Evolutionary conservation across 2,888 invertebrate genomes (phyloP).

Genomic region (Phanerotoma sp.): DNA sequence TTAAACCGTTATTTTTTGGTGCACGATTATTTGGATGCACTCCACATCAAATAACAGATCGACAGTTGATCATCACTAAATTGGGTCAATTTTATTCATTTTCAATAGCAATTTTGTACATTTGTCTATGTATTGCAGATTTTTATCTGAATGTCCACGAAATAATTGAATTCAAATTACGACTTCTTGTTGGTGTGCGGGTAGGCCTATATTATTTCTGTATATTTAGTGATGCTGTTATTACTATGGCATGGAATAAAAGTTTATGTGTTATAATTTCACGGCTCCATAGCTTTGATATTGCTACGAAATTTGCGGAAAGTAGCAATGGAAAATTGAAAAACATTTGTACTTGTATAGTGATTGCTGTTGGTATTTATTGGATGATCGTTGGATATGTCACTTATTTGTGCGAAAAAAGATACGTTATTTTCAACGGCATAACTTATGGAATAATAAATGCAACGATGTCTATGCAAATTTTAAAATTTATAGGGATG

Average conservation of each 20-base stretch:
- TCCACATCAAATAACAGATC: slow-evolving; percentile 28
- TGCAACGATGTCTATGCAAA: slow-evolving; percentile 35
- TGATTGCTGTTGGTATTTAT: slow-evolving; percentile 20
- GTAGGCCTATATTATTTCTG: slow-evolving; percentile 32
- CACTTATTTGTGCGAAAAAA: slow-evolving; percentile 35
- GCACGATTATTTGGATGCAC: slow-evolving; percentile 36
- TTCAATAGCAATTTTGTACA: slow-evolving; percentile 25
- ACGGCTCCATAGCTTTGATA: slow-evolving; percentile 37
- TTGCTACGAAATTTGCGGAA: slow-evolving; percentile 25
- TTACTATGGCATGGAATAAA: slow-evolving; percentile 33
- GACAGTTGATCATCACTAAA: slow-evolving; percentile 33
- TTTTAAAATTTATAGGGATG: slow-evolving; percentile 36
- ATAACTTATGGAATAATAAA: slow-evolving; percentile 34
- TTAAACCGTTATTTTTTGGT: slow-evolving; percentile 34
- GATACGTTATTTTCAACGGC: slow-evolving; percentile 30
- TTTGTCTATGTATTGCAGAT: slow-evolving; percentile 12
- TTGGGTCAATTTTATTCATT: slow-evolving; percentile 32
- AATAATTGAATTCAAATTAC: slow-evolving; percentile 22
- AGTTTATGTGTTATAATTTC: slow-evolving; percentile 32
- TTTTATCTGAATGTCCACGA: slow-evolving; percentile 29
- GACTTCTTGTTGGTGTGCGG: slow-evolving; percentile 30
- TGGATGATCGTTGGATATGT: slow-evolving; percentile 37
- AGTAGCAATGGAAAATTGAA: slow-evolving; percentile 13
- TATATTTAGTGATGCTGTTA: slow-evolving; percentile 31
- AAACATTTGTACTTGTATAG: slow-evolving; percentile 13